Percentiles rank a stretch among this genome's conserved stretches.
Conservation (phyloP, 2,797 vertebrate genomes). For the Rhabdophis nuchalis region DNA sequence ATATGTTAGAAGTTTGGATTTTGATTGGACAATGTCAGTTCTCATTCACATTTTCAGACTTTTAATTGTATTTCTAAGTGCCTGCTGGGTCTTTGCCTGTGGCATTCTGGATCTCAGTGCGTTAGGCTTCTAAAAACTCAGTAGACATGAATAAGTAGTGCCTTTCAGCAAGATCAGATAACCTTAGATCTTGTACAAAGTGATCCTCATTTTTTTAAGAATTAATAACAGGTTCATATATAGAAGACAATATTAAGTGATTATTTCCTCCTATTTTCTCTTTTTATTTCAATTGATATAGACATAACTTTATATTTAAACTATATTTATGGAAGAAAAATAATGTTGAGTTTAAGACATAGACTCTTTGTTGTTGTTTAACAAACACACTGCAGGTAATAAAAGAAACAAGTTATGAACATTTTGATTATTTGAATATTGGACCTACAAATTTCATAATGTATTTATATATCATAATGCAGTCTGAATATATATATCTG, state of each 20-base stretch:
- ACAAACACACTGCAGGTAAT: neutral
- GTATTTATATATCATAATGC: neutral
- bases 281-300: neutral
- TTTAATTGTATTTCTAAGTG: neutral
- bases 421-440: neutral
- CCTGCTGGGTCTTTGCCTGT: neutral
- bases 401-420: neutral
- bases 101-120: neutral
- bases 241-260: neutral
- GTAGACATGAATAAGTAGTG: neutral
- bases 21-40: neutral
- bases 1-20: neutral
- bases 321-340: neutral
- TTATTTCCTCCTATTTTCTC: neutral
- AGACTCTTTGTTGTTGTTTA: neutral
- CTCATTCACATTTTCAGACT: neutral
- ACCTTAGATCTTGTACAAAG: neutral
- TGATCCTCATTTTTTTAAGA: neutral
- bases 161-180: neutral
- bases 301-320: neutral
- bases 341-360: neutral
- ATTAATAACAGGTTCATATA: neutral
- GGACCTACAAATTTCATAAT: neutral
- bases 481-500: neutral
- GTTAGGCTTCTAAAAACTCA: neutral